Base-by-base conservation (phyloP, 1,140 invertebrate species). In the Bactericera cockerelli region DNA sequence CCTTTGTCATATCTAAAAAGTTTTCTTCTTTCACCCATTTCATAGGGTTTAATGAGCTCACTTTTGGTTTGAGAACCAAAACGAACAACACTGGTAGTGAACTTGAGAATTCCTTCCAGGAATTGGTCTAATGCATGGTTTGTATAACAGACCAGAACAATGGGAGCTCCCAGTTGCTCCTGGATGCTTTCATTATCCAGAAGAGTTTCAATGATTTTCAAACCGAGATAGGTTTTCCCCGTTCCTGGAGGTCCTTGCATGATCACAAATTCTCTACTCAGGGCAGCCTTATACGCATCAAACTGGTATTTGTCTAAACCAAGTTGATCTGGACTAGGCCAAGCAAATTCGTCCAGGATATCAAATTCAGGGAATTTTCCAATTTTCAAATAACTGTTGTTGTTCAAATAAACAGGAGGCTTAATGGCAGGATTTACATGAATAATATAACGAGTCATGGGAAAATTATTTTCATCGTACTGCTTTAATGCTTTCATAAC, bases 111-210 rank as follows among this genome's bases (percentile, higher is more conserved):
- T 21, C 81, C 84, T 69, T 88, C 80, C n/a, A 93, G 69, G 73
- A 93, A 92, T 68, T 93, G 87, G 74, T 93, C 89, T 1, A 93
- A 68, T 1, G 89, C 89, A 70, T 92, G 87, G 68, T 93, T 93
- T 0, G 87, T 91, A 63, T 82, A 89, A 66, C 87, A 89, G 21
- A 93, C 79, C 11, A 93, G 74, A 1, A 93, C 69, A 58, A 93
- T 81, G 2, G 84, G 82, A 0, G 63, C 66, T 3, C 49, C 60
- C 24, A 55, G 53, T 1, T 64, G 56, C 26, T 62, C 65, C 66
- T 65, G 67, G 1, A 21, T 13, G 1, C 63, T 39, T 6, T 69
- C 60, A 65, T 81, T 82, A 25, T 74, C 39, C 10, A 86, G 65
- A 8, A 87, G 66, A 1, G 75, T 75, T 61, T 78, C 70, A 0